Conservation (phyloP, 2,113 vertebrate genomes). For the Boulengeromyrus knoepffleri region DNA sequence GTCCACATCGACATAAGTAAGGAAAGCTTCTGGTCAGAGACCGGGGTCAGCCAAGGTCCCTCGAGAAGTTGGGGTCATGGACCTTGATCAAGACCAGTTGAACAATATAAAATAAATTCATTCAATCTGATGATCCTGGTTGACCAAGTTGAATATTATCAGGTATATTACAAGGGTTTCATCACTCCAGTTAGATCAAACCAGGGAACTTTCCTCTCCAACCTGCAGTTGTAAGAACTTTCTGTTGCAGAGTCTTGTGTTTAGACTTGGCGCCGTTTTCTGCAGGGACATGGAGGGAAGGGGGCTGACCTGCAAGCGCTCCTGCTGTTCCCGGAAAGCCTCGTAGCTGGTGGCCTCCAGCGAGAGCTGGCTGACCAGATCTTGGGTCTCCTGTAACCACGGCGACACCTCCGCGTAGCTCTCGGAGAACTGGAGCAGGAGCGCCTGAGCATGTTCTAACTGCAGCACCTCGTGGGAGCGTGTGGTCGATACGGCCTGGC, state of each 20-base stretch:
- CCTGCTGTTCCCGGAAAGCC: slow-evolving; percentile 74
- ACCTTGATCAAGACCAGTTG: neutral
- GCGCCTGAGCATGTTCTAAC: slow-evolving; percentile 72
- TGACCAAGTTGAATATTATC: neutral
- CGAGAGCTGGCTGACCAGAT: slow-evolving; percentile 50
- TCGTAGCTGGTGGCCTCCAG: slow-evolving; percentile 59
- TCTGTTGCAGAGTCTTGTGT: neutral
- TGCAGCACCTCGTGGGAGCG: slow-evolving; percentile 60
- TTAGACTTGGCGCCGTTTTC: neutral
- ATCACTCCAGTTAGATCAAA: neutral
- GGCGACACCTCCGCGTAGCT: slow-evolving; percentile 66
- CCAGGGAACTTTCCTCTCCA: neutral
- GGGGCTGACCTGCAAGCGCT: slow-evolving; percentile 71
- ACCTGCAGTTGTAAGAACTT: neutral
- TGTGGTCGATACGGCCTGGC: slow-evolving; percentile 55
- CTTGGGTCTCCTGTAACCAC: slow-evolving; percentile 72
- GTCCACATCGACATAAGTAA: neutral
- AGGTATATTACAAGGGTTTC: neutral
- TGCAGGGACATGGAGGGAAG: neutral
- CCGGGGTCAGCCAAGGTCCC: neutral
- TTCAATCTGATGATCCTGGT: neutral
- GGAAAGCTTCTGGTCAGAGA: neutral
- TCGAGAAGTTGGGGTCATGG: neutral
- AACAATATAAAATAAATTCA: neutral
- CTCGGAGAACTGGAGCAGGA: slow-evolving; percentile 70